Evolutionary conservation across 2,113 vertebrate species (phyloP).

Genomic region (Melozone crissalis): DNA sequence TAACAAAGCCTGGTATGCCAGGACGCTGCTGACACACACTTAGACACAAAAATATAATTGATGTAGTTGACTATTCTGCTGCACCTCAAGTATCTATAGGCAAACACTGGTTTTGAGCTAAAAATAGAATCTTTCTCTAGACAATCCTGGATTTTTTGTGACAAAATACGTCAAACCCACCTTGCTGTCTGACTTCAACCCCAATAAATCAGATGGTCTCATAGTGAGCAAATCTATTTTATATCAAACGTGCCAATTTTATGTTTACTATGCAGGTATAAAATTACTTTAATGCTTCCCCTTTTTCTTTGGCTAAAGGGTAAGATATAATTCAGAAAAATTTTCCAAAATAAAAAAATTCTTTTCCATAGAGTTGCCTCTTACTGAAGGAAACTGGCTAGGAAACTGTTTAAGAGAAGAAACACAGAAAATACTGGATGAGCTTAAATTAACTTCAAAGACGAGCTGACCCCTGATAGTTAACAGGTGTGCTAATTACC

Average conservation of each 20-base stretch:
- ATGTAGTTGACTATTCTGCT: neutral
- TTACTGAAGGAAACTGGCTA: neutral
- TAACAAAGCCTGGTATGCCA: neutral
- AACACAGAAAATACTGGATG: neutral
- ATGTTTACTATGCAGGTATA: neutral
- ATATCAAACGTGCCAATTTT: fast-evolving
- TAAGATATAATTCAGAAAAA: neutral
- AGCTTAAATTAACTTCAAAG: neutral
- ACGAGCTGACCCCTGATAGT: neutral
- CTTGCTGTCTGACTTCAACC: neutral
- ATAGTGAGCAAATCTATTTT: neutral
- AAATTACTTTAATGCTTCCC: neutral
- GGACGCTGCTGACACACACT: neutral
- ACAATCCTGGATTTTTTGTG: neutral
- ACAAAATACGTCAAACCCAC: neutral
- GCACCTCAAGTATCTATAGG: neutral
- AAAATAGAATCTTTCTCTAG: neutral
- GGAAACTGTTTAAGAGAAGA: neutral
- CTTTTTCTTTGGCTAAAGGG: neutral
- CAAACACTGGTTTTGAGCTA: neutral
- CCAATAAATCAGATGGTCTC: neutral
- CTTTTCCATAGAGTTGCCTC: neutral
- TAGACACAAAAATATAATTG: neutral
- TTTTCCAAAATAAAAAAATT: neutral
- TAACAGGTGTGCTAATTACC: neutral